Evolutionary conservation across 1,140 invertebrate genomes (phyloP).

Genomic region (Conus betulinus): DNA sequence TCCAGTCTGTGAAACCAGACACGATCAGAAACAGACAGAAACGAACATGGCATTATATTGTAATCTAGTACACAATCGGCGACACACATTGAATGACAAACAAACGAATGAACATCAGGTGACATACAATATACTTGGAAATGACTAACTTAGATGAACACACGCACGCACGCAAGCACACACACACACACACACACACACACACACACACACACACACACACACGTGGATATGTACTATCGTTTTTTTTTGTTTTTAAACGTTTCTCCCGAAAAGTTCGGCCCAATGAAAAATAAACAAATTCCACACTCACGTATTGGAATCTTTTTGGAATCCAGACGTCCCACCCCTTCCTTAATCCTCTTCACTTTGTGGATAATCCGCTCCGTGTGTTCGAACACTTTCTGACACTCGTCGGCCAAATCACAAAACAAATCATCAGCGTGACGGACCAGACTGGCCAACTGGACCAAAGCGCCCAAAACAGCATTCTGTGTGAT

Average conservation of each 20-base stretch:
- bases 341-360: conserved; percentile 80
- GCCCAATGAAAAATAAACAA: background rate
- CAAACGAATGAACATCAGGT: too few relatives aligned
- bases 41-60: too few relatives aligned
- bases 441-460: conserved; percentile 84
- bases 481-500: conserved; percentile 86
- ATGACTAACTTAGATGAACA: too few relatives aligned
- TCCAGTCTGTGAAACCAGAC: too few relatives aligned
- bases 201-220: too few relatives aligned
- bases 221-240: too few relatives aligned
- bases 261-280: too few relatives aligned
- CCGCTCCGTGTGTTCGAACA: conserved; percentile 81
- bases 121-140: too few relatives aligned
- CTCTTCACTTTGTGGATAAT: conserved; percentile 81
- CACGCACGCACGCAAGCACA: background rate
- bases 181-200: background rate
- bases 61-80: too few relatives aligned
- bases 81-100: too few relatives aligned
- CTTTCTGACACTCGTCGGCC: conserved; percentile 81
- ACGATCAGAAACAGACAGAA: too few relatives aligned
- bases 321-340: conserved; percentile 86
- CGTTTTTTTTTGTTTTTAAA: too few relatives aligned
- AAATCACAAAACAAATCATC: conserved; percentile 87
- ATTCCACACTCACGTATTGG: conserved; percentile 86
- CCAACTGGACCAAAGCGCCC: conserved; percentile 85